Percentiles rank a stretch among this genome's conserved stretches.
Evolutionary conservation across 2,888 invertebrate genomes (phyloP).

Genomic region (Coelinius sp.): DNA sequence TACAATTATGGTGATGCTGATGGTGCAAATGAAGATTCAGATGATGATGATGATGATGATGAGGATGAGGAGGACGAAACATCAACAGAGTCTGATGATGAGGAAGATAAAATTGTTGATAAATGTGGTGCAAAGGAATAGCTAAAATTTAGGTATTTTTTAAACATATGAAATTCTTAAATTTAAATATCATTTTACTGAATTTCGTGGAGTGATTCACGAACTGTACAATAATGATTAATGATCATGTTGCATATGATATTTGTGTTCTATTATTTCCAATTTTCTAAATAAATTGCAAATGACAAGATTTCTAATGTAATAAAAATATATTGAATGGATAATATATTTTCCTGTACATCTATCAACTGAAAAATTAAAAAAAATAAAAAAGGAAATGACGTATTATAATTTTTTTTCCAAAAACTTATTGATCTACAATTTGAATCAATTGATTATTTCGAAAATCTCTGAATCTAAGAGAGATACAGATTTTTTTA

Average conservation of each 20-base stretch:
- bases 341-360: neutral
- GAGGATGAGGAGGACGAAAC: constrained; percentile 73
- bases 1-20: constrained; percentile 36
- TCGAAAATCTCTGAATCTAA: no score
- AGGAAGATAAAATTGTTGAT: constrained; percentile 65
- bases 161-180: neutral
- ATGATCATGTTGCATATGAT: neutral
- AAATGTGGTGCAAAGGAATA: constrained; percentile 25
- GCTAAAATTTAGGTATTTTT: constrained; percentile 2
- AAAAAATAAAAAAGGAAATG: neutral
- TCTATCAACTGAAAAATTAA: neutral
- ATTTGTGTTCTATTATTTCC: neutral
- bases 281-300: neutral
- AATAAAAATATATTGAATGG: neutral
- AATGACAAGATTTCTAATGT: neutral
- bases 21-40: constrained; percentile 33
- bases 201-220: neutral
- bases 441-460: no score
- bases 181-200: neutral
- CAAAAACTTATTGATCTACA: no score
- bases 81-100: constrained; percentile 64
- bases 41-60: constrained; percentile 57
- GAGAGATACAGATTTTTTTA: no score
- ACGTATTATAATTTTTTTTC: no score
- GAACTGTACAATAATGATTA: neutral